Base-by-base conservation (phyloP, 2,888 invertebrate species). In the Sarcophaga caerulescens region DNA sequence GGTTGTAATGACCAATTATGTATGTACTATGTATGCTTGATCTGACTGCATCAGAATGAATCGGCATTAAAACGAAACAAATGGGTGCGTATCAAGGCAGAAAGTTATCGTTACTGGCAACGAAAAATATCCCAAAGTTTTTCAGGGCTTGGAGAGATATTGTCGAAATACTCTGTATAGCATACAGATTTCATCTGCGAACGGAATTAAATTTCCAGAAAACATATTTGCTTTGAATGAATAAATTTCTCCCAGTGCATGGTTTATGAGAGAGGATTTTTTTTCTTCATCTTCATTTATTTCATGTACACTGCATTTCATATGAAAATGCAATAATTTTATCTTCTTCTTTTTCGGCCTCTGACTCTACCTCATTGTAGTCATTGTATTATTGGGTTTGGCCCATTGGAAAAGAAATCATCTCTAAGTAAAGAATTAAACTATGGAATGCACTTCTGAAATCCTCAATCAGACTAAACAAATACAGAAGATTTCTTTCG, bases 381-480 rank as follows among this genome's bases (percentile, higher is more conserved):
- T 35, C 23, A 19, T 68, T 65, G 65, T 77, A 19, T 57, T 73
- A 71, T 81, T 76, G 52, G 44, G 63, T 52, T 52, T 52, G 12
- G 52, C 52, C 10, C 52, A 52, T 52, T 52, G 12, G 12, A 5
- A 52, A 14, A 14, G 52, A 14, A 52, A 52, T 14, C 52, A 86
- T 84, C 86, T 86, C 84, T 84, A 81, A 81, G 78, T 75, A 52
- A 17, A 52, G 52, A 52, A 52, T 52, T 52, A 84, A 86, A 86
- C 86, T 86, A 84, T 81, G 73, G 70, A 86, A 88, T 87, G 88
- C 88, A 88, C 87, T 88, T 92, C 91, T 90, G 90, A 93, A 92
- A 92, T 93, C 92, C 92, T 92, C 92, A 92, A 92, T 92, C 92
- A 92, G 93, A 92, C 92, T 91, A 91, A 92, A 90, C 92, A 92